phyloP scores from a whole-genome alignment of 2,797 vertebrate species.

The Urophycis tenuis region DNA sequence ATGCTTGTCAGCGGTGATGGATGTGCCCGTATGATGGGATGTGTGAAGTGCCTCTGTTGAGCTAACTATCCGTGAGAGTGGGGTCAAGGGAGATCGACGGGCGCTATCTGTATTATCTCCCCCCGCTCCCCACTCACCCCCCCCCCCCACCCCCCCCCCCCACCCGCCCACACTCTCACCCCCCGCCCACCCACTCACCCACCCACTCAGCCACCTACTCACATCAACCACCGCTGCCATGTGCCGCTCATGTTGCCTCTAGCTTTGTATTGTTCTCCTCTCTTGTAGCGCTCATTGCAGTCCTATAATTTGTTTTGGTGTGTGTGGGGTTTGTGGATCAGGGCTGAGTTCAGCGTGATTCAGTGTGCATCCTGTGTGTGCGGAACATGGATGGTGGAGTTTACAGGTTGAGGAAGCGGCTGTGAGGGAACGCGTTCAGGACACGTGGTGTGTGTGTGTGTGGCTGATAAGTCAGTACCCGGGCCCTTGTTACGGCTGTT shows the following conservation, averaged over 20 bases:
- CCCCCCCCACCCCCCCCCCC: neutral
- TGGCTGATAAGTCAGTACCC: neutral
- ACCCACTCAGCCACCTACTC: neutral
- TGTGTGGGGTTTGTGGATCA: neutral
- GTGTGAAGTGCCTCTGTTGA: conserved; percentile 20
- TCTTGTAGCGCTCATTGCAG: neutral
- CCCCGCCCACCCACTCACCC: too few species aligned
- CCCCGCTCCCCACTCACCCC: neutral
- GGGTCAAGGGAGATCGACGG: conserved; percentile 23
- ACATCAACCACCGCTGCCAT: neutral
- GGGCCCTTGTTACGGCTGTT: neutral
- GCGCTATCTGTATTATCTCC: neutral
- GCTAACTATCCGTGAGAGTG: conserved; percentile 34
- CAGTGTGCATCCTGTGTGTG: too few species aligned
- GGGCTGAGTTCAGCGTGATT: too few species aligned
- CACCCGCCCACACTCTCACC: too few species aligned
- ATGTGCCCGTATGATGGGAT: conserved; percentile 29
- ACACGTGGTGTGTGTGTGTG: too few species aligned
- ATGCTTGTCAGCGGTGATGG: conserved; percentile 31
- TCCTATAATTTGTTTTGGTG: neutral
- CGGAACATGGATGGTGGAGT: neutral
- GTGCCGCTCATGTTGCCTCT: too few species aligned
- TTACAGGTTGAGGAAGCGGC: neutral
- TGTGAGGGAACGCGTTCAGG: neutral
- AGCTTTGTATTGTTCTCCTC: neutral